Conservation (phyloP, 2,797 vertebrate species). For the Acomys russatus region DNA sequence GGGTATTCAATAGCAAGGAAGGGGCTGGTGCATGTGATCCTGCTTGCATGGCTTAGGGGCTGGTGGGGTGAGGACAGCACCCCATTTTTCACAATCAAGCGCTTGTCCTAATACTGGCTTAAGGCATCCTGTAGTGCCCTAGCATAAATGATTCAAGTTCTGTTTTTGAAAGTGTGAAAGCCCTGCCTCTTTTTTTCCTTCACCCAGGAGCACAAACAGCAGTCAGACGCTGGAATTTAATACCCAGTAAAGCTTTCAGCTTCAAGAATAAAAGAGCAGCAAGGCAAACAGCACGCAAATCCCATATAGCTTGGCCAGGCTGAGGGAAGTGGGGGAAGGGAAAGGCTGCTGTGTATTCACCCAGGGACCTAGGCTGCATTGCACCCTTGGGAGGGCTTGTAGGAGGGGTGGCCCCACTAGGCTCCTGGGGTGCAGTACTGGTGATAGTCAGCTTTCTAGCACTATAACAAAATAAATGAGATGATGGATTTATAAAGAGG, state of each 20-base stretch:
- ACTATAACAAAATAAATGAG: background rate
- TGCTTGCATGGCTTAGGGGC: constrained; percentile 77
- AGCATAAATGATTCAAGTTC: constrained; percentile 86
- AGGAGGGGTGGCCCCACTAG: background rate
- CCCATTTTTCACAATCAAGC: constrained; percentile 74
- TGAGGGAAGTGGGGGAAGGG: too few species aligned
- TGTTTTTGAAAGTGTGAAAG: constrained; percentile 75
- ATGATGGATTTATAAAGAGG: background rate
- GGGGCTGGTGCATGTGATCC: constrained; percentile 32
- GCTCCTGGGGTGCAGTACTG: background rate
- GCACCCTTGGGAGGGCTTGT: background rate
- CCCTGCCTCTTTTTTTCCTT: constrained; percentile 54
- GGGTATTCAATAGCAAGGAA: constrained; percentile 48
- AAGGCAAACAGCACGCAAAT: constrained; percentile 61
- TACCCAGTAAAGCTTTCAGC: constrained; percentile 67
- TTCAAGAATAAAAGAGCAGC: constrained; percentile 68
- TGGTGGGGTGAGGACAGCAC: constrained; percentile 69
- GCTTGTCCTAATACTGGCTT: constrained; percentile 71
- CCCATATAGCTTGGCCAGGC: background rate
- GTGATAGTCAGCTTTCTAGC: background rate
- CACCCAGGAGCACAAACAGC: constrained; percentile 12
- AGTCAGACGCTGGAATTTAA: constrained; percentile 73
- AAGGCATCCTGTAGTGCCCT: constrained; percentile 62
- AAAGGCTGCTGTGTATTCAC: background rate
- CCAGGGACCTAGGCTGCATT: background rate